These are phyloP conservation scores for Peromyscus californicus DNA, from an alignment of 2,113 vertebrate genomes.

Conservation along the genomic window DNA sequence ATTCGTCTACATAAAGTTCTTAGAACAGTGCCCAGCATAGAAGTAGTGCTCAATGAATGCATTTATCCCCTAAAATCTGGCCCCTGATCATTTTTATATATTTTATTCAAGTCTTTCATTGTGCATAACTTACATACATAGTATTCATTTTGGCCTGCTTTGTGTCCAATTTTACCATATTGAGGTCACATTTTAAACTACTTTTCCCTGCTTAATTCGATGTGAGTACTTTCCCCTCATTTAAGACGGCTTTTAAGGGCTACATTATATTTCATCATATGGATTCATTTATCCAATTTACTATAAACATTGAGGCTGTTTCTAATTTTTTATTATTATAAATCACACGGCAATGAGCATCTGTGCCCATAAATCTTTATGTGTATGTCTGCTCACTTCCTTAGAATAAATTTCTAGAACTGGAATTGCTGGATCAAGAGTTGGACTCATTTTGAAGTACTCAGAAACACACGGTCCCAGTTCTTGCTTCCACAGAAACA, in stretches of 20 bases:
- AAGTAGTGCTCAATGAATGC: not conserved
- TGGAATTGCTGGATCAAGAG: constrained; percentile 34
- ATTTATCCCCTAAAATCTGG: constrained; percentile 13
- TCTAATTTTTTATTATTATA: constrained; percentile 75
- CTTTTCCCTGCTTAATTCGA: constrained; percentile 50
- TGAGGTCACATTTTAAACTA: constrained; percentile 65
- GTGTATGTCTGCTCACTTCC: constrained; percentile 69
- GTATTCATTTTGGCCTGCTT: constrained; percentile 18
- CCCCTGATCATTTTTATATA: constrained; percentile 35
- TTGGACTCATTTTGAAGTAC: not conserved
- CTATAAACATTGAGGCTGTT: constrained; percentile 69
- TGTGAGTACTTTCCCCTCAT: constrained; percentile 59
- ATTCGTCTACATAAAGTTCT: not conserved
- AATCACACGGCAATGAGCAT: constrained; percentile 65
- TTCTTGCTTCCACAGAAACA: not conserved
- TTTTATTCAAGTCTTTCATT: constrained; percentile 40
- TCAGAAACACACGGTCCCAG: not conserved
- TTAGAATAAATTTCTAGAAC: constrained; percentile 66
- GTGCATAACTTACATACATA: constrained; percentile 39
- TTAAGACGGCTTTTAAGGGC: constrained; percentile 71
- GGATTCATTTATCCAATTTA: constrained; percentile 76
- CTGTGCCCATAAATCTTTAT: constrained; percentile 67
- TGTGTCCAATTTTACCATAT: constrained; percentile 62
- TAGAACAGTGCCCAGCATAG: not conserved
- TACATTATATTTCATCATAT: constrained; percentile 73